These are phyloP conservation scores for Spongilla lacustris DNA, from an alignment of 37 sponge, comb jelly and placozoan species.

Conservation along the genomic window DNA sequence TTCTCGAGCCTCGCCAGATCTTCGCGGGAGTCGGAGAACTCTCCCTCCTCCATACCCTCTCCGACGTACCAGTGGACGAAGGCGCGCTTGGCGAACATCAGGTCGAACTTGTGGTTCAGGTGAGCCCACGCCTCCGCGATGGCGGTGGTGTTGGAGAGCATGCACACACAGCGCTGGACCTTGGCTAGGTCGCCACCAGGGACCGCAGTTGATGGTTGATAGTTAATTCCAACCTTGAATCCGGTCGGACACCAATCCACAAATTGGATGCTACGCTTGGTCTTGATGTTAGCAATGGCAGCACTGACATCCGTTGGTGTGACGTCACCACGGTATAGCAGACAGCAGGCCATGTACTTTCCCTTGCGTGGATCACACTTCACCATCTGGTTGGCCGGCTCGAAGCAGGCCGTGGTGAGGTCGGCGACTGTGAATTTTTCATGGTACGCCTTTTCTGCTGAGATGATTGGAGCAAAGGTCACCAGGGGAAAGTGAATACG, in stretches of 20 bases:
- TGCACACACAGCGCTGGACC: slow-evolving; percentile 94
- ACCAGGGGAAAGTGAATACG: slow-evolving; percentile 98
- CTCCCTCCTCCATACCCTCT: slow-evolving; percentile 99
- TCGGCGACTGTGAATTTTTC: slow-evolving; percentile 89
- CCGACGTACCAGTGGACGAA: slow-evolving; percentile 99
- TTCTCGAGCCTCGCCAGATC: slow-evolving; percentile 95
- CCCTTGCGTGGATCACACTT: slow-evolving; percentile 98
- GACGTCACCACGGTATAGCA: slow-evolving; percentile 96
- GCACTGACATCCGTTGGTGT: slow-evolving; percentile 97
- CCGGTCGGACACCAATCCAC: slow-evolving; percentile 99
- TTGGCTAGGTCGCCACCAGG: slow-evolving; percentile 97
- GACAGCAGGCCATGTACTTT: slow-evolving; percentile 99
- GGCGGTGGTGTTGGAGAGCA: slow-evolving; percentile 98
- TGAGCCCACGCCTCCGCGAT: slow-evolving; percentile 99
- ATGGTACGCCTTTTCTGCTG: slow-evolving; percentile 98
- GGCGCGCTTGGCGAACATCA: slow-evolving; percentile 99
- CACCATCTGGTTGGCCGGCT: slow-evolving; percentile 99
- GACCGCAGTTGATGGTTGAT: slow-evolving; percentile 92
- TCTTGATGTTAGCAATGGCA: slow-evolving; percentile 97
- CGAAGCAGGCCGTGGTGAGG: slow-evolving; percentile 94
- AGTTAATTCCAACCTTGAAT: slow-evolving; percentile 99
- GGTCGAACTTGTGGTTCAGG: slow-evolving; percentile 98
- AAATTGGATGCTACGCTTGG: slow-evolving; percentile 95
- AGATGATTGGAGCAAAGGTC: slow-evolving; percentile 97
- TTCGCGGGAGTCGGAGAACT: slow-evolving; percentile 97